Evolutionary conservation across 2,113 vertebrate genomes (phyloP).

Genomic region (Apaloderma vittatum): DNA sequence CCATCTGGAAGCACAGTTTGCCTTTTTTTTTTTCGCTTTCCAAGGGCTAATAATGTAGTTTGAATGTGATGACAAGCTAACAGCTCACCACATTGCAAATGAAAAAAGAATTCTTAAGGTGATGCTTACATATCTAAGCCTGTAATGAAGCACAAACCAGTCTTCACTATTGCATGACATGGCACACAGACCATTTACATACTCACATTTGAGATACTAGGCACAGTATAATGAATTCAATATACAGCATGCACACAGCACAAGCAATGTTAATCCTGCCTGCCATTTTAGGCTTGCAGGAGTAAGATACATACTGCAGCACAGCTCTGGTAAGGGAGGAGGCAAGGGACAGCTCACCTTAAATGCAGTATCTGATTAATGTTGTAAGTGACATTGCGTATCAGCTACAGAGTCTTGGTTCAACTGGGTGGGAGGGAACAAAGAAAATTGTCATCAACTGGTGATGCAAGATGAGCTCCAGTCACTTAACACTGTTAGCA

Average conservation of each 20-base stretch:
- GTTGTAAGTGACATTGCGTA: slow-evolving; percentile 91
- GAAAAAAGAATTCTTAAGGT: slow-evolving; percentile 80
- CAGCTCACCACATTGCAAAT: slow-evolving; percentile 72
- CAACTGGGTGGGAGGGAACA: slow-evolving; percentile 85
- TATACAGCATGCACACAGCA: slow-evolving; percentile 84
- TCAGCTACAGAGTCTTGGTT: slow-evolving; percentile 89
- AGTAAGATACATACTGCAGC: slow-evolving; percentile 80
- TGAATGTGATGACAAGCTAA: slow-evolving; percentile 79
- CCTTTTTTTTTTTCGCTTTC: slow-evolving; percentile 66
- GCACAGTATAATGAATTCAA: slow-evolving; percentile 85
- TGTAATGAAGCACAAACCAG: slow-evolving; percentile 78
- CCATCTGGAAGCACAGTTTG: slow-evolving; percentile 82
- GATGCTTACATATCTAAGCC: slow-evolving; percentile 76
- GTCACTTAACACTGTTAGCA: slow-evolving; percentile 79
- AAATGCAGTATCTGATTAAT: slow-evolving; percentile 92
- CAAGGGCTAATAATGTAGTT: slow-evolving; percentile 75
- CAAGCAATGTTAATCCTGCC: slow-evolving; percentile 86
- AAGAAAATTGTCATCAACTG: slow-evolving; percentile 85
- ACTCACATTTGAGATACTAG: slow-evolving; percentile 83
- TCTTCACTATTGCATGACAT: slow-evolving; percentile 78
- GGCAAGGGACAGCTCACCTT: slow-evolving; percentile 85
- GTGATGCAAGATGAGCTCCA: slow-evolving; percentile 85
- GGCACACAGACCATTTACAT: slow-evolving; percentile 85
- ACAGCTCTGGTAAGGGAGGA: slow-evolving; percentile 77
- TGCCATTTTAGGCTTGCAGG: slow-evolving; percentile 84